Evolutionary conservation across 1,140 invertebrate species (phyloP).

Genomic region (Bombus terrestris): DNA sequence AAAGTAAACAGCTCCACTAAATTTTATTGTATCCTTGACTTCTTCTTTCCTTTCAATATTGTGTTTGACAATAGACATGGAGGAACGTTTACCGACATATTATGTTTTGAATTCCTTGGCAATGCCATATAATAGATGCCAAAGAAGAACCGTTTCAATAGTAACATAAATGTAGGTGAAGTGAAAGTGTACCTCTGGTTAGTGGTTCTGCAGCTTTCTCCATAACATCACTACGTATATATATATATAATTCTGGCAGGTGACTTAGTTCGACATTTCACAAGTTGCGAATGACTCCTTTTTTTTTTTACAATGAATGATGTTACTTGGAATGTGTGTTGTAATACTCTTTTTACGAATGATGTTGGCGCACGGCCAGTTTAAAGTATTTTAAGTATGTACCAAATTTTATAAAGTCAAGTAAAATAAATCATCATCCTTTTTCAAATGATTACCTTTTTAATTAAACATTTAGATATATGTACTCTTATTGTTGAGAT

Average conservation of each 20-base stretch:
- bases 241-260: slow-evolving; percentile 59
- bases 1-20: slow-evolving; percentile 30
- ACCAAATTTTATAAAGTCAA: slow-evolving; percentile 25
- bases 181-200: slow-evolving; percentile 63
- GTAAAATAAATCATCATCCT: slow-evolving; percentile 26
- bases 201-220: slow-evolving; percentile 67
- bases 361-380: neutral
- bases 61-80: neutral
- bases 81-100: neutral
- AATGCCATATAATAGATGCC: slow-evolving; percentile 21
- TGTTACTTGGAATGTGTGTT: neutral
- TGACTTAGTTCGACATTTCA: slow-evolving; percentile 33
- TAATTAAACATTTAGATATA: neutral
- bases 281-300: slow-evolving; percentile 18
- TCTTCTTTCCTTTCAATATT: neutral
- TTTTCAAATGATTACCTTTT: slow-evolving; percentile 2
- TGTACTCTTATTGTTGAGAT: neutral
- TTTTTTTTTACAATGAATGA: neutral
- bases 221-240: slow-evolving; percentile 45
- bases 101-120: neutral
- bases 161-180: slow-evolving; percentile 55
- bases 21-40: slow-evolving; percentile 21
- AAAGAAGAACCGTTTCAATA: slow-evolving; percentile 49
- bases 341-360: slow-evolving; percentile 14
- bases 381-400: slow-evolving; percentile 27